Conservation (phyloP, 2,113 vertebrate species). For the Setophaga kirtlandii region DNA sequence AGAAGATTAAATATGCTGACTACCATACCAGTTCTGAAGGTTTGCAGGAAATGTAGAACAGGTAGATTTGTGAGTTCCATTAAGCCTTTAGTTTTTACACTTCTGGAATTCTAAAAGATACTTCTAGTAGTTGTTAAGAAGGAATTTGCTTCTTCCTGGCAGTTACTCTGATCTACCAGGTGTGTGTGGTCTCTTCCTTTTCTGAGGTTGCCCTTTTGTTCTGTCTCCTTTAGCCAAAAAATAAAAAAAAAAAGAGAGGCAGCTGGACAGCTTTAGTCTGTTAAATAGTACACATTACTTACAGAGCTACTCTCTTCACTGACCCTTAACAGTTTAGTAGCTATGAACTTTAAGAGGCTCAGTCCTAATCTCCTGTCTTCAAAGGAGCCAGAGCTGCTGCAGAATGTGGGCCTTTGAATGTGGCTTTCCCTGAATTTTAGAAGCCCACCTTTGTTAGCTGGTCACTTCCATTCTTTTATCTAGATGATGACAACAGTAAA, state of each 20-base stretch:
- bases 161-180: slow-evolving; percentile 17
- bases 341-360: slow-evolving; percentile 53
- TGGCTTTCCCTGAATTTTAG: slow-evolving; percentile 22
- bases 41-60: background rate
- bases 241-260: background rate
- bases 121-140: background rate
- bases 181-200: slow-evolving; percentile 52
- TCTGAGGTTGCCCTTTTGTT: slow-evolving; percentile 53
- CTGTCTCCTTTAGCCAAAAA: background rate
- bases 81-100: background rate
- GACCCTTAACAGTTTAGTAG: slow-evolving; percentile 60
- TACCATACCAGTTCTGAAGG: background rate
- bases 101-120: background rate
- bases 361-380: slow-evolving; percentile 60
- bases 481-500: background rate
- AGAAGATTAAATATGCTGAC: background rate
- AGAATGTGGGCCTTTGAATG: slow-evolving; percentile 46
- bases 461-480: background rate
- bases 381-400: slow-evolving; percentile 39
- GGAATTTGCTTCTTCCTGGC: slow-evolving; percentile 29
- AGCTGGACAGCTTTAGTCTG: slow-evolving; percentile 7
- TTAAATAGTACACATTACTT: slow-evolving; percentile 52
- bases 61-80: background rate
- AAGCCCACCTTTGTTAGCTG: background rate
- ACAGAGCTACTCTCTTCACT: slow-evolving; percentile 14